A percentile compares a stretch with the other conserved stretches of the same genome.
phyloP scores from a whole-genome alignment of 2,888 invertebrate genomes.

The Stenoptilia bipunctidactyla region DNA sequence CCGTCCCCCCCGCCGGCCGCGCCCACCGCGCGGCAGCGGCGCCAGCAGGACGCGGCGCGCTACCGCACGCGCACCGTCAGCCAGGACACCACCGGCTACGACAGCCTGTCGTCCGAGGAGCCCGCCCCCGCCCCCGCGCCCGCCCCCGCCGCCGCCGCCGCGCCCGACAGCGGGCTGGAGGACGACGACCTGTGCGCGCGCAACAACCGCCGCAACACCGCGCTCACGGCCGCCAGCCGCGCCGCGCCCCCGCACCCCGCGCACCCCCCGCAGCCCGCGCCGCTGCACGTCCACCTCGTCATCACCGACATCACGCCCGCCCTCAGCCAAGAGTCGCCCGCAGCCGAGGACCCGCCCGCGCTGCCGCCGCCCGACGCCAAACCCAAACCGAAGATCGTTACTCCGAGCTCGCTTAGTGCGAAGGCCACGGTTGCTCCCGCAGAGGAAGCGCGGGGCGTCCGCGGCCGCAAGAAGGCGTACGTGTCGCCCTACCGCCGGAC shows the following conservation, averaged over 20 bases:
- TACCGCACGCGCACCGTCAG: conserved; percentile 81
- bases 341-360: conserved; percentile 51
- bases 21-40: conserved; percentile 65
- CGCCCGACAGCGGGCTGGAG: conserved; percentile 14
- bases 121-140: conserved; percentile 41
- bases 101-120: conserved; percentile 59
- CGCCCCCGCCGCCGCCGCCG: conserved; percentile 16
- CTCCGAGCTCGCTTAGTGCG: conserved; percentile 26
- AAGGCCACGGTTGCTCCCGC: conserved; percentile 57
- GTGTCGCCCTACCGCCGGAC: conserved; percentile 69
- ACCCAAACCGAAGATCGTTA: conserved; percentile 34
- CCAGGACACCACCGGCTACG: conserved; percentile 61
- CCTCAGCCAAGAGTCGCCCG: conserved; percentile 76
- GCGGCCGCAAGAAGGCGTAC: conserved; percentile 80
- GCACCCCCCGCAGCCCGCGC: not conserved
- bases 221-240: conserved; percentile 35
- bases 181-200: conserved; percentile 49
- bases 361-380: too few species aligned
- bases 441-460: conserved; percentile 67
- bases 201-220: conserved; percentile 51
- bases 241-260: not conserved
- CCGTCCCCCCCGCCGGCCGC: conserved; percentile 67
- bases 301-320: conserved; percentile 75
- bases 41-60: conserved; percentile 77
- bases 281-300: conserved; percentile 35